Conservation (phyloP, 2,888 invertebrate species). For the Drosophila trichaetosa region DNA sequence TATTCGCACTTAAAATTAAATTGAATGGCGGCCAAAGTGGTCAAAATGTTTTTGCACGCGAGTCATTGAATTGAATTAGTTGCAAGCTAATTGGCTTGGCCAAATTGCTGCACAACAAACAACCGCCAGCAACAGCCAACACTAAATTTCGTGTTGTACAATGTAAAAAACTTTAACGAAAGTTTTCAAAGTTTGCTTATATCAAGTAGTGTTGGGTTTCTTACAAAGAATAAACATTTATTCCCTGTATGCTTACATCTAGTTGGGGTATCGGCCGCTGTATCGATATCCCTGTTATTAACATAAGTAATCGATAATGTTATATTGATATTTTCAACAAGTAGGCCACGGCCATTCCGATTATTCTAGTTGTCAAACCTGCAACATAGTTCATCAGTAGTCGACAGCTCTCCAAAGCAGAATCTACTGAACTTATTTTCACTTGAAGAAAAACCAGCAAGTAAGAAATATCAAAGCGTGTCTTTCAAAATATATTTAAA, state of each 20-base stretch:
- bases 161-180: conserved; percentile 42
- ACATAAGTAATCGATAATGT: too few relatives aligned
- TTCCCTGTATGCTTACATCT: too few relatives aligned
- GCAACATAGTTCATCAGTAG: too few relatives aligned
- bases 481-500: neutral
- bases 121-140: conserved; percentile 49
- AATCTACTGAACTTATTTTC: neutral
- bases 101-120: conserved; percentile 65
- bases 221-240: too few relatives aligned
- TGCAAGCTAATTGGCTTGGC: conserved; percentile 64
- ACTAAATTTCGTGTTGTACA: conserved; percentile 1
- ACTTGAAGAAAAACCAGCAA: neutral
- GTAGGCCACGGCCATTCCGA: neutral
- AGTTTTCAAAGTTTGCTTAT: conserved; percentile 34
- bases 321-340: too few relatives aligned
- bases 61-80: conserved; percentile 62
- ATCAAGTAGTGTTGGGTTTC: too few relatives aligned
- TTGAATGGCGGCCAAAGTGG: conserved; percentile 38
- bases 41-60: conserved; percentile 4
- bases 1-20: conserved; percentile 47
- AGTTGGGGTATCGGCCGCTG: too few relatives aligned
- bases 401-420: neutral
- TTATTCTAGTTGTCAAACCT: neutral
- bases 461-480: neutral
- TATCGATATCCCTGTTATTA: too few relatives aligned